phyloP scores from a whole-genome alignment of 2,113 vertebrate genomes.

The Rallus limicola region DNA sequence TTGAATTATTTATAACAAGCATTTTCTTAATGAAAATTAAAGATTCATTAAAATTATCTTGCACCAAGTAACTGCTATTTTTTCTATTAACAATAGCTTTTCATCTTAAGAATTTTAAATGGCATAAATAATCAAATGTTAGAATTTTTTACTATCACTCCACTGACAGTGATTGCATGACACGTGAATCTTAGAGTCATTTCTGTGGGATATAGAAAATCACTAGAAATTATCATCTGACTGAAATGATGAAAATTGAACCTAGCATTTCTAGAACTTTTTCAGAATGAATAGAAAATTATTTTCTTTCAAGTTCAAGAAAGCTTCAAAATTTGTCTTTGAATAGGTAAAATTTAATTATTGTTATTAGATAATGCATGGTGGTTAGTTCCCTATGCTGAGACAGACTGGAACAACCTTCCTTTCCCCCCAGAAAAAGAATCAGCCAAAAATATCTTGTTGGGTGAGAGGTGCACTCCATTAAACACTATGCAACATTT shows the following conservation, averaged over 20 bases:
- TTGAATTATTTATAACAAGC: not conserved
- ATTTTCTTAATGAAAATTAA: not conserved
- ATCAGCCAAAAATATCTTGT: not conserved
- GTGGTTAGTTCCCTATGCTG: not conserved
- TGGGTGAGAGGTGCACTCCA: not conserved
- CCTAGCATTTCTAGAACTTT: not conserved
- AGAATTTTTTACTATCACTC: not conserved
- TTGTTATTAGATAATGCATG: not conserved
- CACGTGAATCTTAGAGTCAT: not conserved
- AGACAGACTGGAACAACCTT: not conserved
- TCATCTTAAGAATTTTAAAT: not conserved
- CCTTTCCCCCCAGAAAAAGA: fast-evolving
- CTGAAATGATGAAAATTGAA: not conserved
- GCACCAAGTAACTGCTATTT: not conserved
- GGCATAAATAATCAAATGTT: not conserved
- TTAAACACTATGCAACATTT: not conserved
- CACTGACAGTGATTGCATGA: not conserved
- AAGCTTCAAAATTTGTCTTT: not conserved
- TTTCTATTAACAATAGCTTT: not conserved
- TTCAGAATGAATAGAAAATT: not conserved
- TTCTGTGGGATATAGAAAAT: not conserved
- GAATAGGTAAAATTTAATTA: not conserved
- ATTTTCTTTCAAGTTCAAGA: not conserved
- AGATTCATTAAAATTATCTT: not conserved
- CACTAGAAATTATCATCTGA: not conserved